These are phyloP conservation scores for Decapterus maruadsi DNA, from an alignment of 2,797 vertebrate species.

Conservation along the genomic window DNA sequence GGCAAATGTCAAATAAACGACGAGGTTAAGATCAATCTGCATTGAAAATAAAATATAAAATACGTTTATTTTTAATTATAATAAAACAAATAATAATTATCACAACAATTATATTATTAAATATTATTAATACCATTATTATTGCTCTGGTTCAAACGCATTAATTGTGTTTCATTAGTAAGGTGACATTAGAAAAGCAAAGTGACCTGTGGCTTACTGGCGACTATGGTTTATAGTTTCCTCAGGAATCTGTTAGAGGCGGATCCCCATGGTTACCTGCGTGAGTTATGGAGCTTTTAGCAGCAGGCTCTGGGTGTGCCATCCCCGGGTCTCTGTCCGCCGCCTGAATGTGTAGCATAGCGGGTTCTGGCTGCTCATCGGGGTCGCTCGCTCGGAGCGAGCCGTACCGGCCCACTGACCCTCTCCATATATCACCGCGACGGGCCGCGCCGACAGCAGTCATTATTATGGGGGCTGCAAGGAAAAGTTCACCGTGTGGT, in stretches of 20 bases:
- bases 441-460: conserved; percentile 91
- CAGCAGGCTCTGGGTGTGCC: conserved; percentile 42
- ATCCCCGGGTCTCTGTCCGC: conserved; percentile 64
- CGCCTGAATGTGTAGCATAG: conserved; percentile 52
- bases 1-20: not conserved
- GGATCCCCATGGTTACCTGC: conserved; percentile 53
- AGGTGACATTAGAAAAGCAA: conserved; percentile 9
- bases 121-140: conserved; percentile 21
- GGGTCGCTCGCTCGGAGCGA: conserved; percentile 86
- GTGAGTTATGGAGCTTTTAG: conserved; percentile 73
- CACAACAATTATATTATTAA: no score
- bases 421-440: conserved; percentile 94
- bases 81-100: no score
- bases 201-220: conserved; percentile 31
- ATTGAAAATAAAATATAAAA: not conserved
- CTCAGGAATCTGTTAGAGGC: conserved; percentile 26
- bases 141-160: not conserved
- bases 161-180: conserved; percentile 11
- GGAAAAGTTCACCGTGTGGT: conserved; percentile 93
- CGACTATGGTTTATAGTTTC: conserved; percentile 35
- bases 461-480: conserved; percentile 94
- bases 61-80: no score
- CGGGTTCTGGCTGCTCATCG: conserved; percentile 79
- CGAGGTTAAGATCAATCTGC: not conserved
- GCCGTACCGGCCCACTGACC: conserved; percentile 90